A percentile compares a stretch with the other conserved stretches of the same genome.
phyloP scores from a whole-genome alignment of 2,888 invertebrate species.

The Marronus borbonicus region DNA sequence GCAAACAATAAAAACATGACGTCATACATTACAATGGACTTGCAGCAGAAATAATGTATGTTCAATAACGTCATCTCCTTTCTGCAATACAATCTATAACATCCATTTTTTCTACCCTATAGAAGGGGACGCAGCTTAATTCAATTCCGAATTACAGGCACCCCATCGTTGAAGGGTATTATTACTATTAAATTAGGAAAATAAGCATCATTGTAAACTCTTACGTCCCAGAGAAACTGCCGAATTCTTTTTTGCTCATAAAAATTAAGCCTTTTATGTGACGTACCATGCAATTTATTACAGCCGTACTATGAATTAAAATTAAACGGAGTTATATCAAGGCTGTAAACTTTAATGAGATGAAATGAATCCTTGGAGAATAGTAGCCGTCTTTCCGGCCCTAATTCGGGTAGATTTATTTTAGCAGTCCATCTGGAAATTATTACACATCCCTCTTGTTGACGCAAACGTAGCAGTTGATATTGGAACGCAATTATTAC shows the following conservation, averaged over 20 bases:
- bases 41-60: constrained; percentile 37
- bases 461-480: constrained; percentile 39
- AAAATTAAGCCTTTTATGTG: constrained; percentile 32
- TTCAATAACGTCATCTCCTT: constrained; percentile 39
- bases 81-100: constrained; percentile 28
- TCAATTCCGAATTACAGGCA: constrained; percentile 41
- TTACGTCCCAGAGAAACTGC: constrained; percentile 9
- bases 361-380: constrained; percentile 45
- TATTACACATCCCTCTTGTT: constrained; percentile 47
- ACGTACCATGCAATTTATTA: constrained; percentile 37
- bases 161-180: constrained; percentile 33
- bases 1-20: constrained; percentile 28
- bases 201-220: constrained; percentile 26
- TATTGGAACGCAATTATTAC: constrained; percentile 44
- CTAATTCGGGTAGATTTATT: constrained; percentile 43
- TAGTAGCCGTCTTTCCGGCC: constrained; percentile 41
- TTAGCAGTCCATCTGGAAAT: constrained; percentile 45
- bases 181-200: constrained; percentile 45
- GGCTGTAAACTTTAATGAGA: constrained; percentile 34
- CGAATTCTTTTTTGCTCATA: constrained; percentile 18
- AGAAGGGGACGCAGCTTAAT: constrained; percentile 36
- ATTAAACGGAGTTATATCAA: constrained; percentile 43
- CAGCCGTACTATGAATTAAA: constrained; percentile 44
- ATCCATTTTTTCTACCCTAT: constrained; percentile 40
- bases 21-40: constrained; percentile 21